Conservation (phyloP, 2,888 invertebrate species). For the Eupithecia centaureata region DNA sequence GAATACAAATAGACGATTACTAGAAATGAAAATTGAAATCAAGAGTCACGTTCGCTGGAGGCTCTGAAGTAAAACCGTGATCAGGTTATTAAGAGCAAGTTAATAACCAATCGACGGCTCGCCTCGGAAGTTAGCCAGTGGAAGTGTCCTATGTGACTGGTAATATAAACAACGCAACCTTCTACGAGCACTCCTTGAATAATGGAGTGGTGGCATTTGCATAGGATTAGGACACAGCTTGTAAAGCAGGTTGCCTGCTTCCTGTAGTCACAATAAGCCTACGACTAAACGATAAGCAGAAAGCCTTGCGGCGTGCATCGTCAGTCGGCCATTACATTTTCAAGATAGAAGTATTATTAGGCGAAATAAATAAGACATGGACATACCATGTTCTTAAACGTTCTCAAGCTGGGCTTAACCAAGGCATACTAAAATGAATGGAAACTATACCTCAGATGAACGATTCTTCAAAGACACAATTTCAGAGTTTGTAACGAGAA, state of each 20-base stretch:
- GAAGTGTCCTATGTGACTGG: conserved; percentile 55
- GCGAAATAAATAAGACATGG: background rate
- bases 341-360: background rate
- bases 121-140: conserved; percentile 63
- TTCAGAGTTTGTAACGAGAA: background rate
- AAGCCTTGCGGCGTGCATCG: background rate
- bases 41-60: conserved; percentile 51
- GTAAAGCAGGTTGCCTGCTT: conserved; percentile 16
- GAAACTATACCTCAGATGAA: background rate
- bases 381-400: background rate
- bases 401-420: background rate
- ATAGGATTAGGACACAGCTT: conserved; percentile 35
- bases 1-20: conserved; percentile 57
- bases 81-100: conserved; percentile 45
- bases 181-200: conserved; percentile 50
- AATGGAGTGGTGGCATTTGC: conserved; percentile 47
- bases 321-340: too few species aligned
- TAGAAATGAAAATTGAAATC: conserved; percentile 55
- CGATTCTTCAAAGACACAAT: background rate
- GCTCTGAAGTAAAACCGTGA: conserved; percentile 47
- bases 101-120: conserved; percentile 43
- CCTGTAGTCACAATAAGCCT: background rate
- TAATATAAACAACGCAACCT: conserved; percentile 55
- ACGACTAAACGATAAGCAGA: background rate
- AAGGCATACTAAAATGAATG: too few species aligned